These are phyloP conservation scores for Pavo muticus DNA, from an alignment of 2,113 vertebrate genomes.

Conservation along the genomic window DNA sequence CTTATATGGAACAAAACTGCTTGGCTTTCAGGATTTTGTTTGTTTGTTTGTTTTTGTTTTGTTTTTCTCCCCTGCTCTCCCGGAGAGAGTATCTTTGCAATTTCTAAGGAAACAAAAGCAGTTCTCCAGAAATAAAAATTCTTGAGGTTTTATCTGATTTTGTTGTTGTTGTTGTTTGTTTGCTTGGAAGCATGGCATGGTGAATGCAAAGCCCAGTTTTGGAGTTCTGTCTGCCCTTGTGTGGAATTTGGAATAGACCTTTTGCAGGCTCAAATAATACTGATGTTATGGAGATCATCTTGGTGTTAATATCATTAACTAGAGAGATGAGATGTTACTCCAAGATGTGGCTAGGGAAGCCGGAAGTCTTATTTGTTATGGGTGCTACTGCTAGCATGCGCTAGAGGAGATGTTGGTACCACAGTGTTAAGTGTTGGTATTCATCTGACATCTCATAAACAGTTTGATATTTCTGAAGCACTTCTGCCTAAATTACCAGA, in stretches of 20 bases:
- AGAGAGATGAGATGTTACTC: not conserved
- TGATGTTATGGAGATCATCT: not conserved
- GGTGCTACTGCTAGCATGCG: not conserved
- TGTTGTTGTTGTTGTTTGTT: not conserved
- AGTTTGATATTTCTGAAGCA: not conserved
- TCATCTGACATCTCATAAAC: not conserved
- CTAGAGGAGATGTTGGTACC: not conserved
- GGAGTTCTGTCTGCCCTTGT: rapidly evolving
- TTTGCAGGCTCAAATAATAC: not conserved
- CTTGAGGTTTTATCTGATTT: not conserved
- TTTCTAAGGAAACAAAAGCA: slow-evolving; percentile 24
- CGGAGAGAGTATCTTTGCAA: slow-evolving; percentile 36
- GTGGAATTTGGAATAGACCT: not conserved
- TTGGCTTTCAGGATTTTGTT: not conserved
- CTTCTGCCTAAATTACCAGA: not conserved
- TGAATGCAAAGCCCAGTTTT: not conserved
- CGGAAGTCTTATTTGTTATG: not conserved
- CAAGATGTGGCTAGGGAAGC: not conserved
- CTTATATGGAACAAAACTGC: not conserved
- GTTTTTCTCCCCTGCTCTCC: not conserved
- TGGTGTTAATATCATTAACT: not conserved
- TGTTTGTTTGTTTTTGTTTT: not conserved
- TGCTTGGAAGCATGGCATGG: not conserved
- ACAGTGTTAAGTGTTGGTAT: not conserved
- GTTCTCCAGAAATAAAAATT: not conserved